Conservation (phyloP, 2,888 invertebrate genomes). For the Busseola fusca region DNA sequence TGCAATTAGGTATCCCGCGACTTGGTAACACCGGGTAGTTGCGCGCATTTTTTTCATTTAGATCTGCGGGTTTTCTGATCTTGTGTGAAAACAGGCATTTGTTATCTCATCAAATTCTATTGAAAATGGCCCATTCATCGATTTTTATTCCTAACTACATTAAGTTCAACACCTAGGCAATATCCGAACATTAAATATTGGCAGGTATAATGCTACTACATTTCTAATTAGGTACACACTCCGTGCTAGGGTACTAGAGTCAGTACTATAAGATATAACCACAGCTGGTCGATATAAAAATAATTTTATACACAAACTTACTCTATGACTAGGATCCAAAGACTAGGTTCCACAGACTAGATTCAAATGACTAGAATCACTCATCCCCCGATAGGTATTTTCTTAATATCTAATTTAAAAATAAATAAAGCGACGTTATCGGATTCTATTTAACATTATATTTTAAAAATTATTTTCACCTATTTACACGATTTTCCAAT, state of each 20-base stretch:
- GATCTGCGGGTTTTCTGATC: neutral
- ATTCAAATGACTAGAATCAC: slow-evolving; percentile 81
- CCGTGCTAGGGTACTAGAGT: slow-evolving; percentile 54
- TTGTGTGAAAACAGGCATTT: neutral
- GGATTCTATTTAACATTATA: slow-evolving; percentile 75
- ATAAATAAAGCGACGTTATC: slow-evolving; percentile 75
- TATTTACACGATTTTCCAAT: slow-evolving; percentile 47
- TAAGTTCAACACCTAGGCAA: slow-evolving; percentile 6
- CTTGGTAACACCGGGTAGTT: neutral
- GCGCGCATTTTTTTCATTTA: neutral
- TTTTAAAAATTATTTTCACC: slow-evolving; percentile 46
- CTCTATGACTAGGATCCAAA: slow-evolving; percentile 52
- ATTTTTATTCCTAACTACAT: slow-evolving; percentile 22
- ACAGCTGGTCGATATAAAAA: slow-evolving; percentile 54
- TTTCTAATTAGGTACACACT: slow-evolving; percentile 52
- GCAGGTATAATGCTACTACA: slow-evolving; percentile 35
- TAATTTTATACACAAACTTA: slow-evolving; percentile 55
- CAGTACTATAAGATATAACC: slow-evolving; percentile 24
- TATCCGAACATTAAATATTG: slow-evolving; percentile 22
- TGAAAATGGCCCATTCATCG: neutral
- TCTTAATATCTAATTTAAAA: slow-evolving; percentile 55
- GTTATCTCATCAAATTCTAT: neutral
- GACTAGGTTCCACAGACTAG: slow-evolving; percentile 63
- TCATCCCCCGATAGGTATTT: slow-evolving; percentile 68
- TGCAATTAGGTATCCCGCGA: neutral